phyloP scores from a whole-genome alignment of 2,113 vertebrate genomes.

The Cynocephalus volans region DNA sequence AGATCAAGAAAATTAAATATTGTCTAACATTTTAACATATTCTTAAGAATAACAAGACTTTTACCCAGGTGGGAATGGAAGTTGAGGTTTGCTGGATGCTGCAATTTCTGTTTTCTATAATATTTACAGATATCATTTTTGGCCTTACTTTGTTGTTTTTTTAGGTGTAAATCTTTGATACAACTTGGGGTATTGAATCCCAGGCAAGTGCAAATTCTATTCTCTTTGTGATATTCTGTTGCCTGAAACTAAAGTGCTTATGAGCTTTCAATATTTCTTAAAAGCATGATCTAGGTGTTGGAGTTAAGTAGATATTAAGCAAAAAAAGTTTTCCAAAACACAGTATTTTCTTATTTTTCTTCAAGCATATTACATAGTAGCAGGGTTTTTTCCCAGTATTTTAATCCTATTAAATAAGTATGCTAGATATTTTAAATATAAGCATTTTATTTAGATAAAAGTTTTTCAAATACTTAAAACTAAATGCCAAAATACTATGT shows the following conservation, averaged over 20 bases:
- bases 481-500: background rate
- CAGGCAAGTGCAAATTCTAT: conserved; percentile 12
- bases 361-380: background rate
- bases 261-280: background rate
- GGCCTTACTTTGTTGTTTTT: background rate
- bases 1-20: background rate
- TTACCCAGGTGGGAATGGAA: background rate
- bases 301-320: background rate
- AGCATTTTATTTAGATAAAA: background rate
- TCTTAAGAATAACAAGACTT: background rate
- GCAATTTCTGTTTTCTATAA: conserved; percentile 23
- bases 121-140: conserved; percentile 46
- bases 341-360: background rate
- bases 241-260: conserved; percentile 1
- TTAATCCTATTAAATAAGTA: background rate
- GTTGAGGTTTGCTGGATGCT: background rate
- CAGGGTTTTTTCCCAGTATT: background rate
- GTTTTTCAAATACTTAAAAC: background rate
- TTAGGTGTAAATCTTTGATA: conserved; percentile 28
- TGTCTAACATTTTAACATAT: background rate
- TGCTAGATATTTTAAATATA: background rate
- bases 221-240: conserved; percentile 32
- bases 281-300: background rate
- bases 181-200: background rate
- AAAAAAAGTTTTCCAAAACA: background rate